phyloP scores from a whole-genome alignment of 2,888 invertebrate species.

The Andrena haemorrhoa region DNA sequence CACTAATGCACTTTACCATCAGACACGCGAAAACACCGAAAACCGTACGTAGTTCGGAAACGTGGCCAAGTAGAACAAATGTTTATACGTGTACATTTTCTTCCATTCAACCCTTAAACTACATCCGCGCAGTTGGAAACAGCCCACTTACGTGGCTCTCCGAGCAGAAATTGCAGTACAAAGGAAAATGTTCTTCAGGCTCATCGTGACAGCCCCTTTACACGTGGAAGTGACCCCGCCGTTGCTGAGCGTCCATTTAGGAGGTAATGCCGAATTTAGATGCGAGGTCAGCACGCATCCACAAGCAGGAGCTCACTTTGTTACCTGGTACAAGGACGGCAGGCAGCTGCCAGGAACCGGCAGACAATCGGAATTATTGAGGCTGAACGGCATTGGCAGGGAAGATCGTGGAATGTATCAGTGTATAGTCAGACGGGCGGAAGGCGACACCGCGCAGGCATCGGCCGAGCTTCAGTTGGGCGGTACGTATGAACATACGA shows the following conservation, averaged over 20 bases:
- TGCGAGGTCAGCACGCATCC: constrained; percentile 83
- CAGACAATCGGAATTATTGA: constrained; percentile 88
- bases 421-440: constrained; percentile 89
- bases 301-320: constrained; percentile 86
- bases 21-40: too few relatives aligned
- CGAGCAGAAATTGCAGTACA: background rate
- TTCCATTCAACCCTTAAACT: background rate
- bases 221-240: constrained; percentile 89
- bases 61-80: too few relatives aligned
- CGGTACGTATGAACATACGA: constrained; percentile 84
- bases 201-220: constrained; percentile 89
- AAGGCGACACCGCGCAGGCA: constrained; percentile 91
- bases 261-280: constrained; percentile 90
- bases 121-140: background rate
- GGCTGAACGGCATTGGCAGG: constrained; percentile 89
- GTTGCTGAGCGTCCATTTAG: constrained; percentile 90
- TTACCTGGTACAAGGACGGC: constrained; percentile 90
- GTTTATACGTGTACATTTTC: too few relatives aligned
- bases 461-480: constrained; percentile 91
- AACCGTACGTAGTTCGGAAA: too few relatives aligned
- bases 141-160: background rate
- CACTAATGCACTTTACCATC: too few relatives aligned
- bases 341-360: constrained; percentile 89
- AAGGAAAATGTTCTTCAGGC: constrained; percentile 75
- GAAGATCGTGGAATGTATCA: constrained; percentile 93